Evolutionary conservation across 2,797 vertebrate species (phyloP), one percentile per base, ranked within the genome.

Genomic region (Buceros bicornis): DNA sequence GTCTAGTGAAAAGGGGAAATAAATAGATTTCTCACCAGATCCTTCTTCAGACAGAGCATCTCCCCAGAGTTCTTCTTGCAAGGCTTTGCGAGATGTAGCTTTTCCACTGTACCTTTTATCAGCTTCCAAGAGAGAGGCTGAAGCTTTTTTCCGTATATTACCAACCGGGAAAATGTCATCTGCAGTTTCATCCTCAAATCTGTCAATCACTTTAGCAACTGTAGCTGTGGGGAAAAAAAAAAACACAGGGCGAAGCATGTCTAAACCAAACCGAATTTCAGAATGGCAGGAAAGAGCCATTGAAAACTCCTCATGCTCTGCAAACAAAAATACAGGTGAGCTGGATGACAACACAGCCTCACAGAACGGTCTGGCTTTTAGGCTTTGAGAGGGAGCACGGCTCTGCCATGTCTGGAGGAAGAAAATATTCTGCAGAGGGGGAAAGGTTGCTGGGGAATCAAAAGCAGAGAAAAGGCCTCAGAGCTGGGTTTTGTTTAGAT

Each of bases 81-180:
- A 91, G 64, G 98, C 97, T 95, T 98, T 98, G 26, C 99, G 98
- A 69, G 99, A 99, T 0, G 98, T 99, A 5, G 98, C 90, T 93
- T 98, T 99, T 43, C 99, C 99, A 66, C 91, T 97, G 86, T 99
- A 99, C 70, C 99, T 98, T 84, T 95, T 88, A 97, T 99, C 99
- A 17, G 97, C 98, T 61, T 99, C 99, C 65, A 97, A 95, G 21
- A 99, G 98, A 93, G 97, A 96, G 15, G 94, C 60, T 3, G 97
- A 96, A 80, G 95, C 97, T 60, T 71, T 95, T 90, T 98, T 99
- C 73, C 99, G 97, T 95, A 99, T 98, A 20, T 88, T 95, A 45
- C 99, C 98, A 82, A 97, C 87, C 2, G 92, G 96, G 35, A 95
- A 43, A 35, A 82, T 37, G 8, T 97, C 98, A 56, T 97, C 98